Base-by-base conservation (phyloP, 2,797 vertebrate species). In the Lycodopsis pacificus region DNA sequence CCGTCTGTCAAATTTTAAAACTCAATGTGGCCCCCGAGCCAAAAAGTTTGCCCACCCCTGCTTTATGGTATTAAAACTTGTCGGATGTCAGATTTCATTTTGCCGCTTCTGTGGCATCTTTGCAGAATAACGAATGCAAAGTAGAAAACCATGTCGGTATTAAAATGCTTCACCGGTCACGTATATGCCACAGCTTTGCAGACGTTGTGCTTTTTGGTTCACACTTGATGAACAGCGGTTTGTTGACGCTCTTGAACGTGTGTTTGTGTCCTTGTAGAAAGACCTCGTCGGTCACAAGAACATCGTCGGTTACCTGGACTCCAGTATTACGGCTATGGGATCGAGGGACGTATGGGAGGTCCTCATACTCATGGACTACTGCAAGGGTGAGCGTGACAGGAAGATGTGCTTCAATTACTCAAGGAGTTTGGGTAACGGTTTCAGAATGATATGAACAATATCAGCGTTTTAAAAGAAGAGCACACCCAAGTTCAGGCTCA, bases 341-440 rank as follows among this genome's bases (percentile, higher is more conserved):
- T 97, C 96, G 0, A 96, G 98, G 5, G 98, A 99, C 0, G 98
- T 99, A 2, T 99, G 98, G 98, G 98, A 99, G 82, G 98, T 99
- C 71, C 95, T 99, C 85, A 99, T 99, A 77, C 96, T 99, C 0
- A 99, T 99, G 98, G 98, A 99, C 88, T 98, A 96, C 91, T 99
- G 98, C 91, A 96, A 97, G 89, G 98, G 98, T 99, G 80, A 95
- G 96, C 73, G 51, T 76, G 71, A 36, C 27, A 15, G 53, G 20
- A 27, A 70, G 75, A 20, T 19, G 10, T 12, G 53, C 57, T 59
- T 53, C 54, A 4, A 65, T 58, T 49, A 38, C 49, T 53, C 19
- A 63, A 38, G 27, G 27, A n/a, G 11, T 74, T 65, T 53, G 9
- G 1, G 7, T n/a, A n/a, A 2, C 17, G n/a, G 49, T 69, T 66